Percentiles rank a stretch among this genome's conserved stretches.
These are phyloP conservation scores for Eulacestoma nigropectus DNA, from an alignment of 2,113 vertebrate species.

Conservation along the genomic window DNA sequence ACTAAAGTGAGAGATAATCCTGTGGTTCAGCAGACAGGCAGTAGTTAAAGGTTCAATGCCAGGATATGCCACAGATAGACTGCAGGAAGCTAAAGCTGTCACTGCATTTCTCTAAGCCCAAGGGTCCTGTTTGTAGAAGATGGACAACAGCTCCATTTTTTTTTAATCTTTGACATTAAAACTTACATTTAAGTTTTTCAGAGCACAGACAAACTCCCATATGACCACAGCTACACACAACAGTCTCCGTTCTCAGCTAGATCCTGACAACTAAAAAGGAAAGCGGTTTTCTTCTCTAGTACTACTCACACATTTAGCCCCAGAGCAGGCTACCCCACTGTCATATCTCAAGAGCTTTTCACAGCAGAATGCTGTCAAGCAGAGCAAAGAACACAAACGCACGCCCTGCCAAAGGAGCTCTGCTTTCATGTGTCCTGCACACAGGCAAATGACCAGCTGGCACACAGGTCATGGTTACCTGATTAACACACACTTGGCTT, in stretches of 20 bases:
- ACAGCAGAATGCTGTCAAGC: background rate
- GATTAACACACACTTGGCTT: rapidly evolving
- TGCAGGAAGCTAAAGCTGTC: background rate
- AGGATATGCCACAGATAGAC: background rate
- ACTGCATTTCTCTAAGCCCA: background rate
- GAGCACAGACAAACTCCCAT: background rate
- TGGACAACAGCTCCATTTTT: background rate
- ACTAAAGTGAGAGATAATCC: background rate
- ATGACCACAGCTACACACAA: background rate
- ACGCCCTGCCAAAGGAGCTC: rapidly evolving
- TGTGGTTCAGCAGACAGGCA: background rate
- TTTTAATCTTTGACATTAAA: background rate
- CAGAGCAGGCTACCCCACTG: background rate
- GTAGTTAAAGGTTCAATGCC: background rate
- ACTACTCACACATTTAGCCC: background rate
- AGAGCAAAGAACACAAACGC: background rate
- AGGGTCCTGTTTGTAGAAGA: background rate
- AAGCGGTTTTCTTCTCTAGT: background rate
- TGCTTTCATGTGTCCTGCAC: rapidly evolving
- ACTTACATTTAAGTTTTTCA: background rate
- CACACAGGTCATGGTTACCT: background rate
- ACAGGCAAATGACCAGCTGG: background rate
- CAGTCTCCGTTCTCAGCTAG: background rate
- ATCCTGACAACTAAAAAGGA: background rate
- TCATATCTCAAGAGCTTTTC: background rate